Evolutionary conservation across 2,113 vertebrate species (phyloP).

Genomic region (human): GRCh38 chr2:176501501-176502000

Average conservation of each 20-base stretch:
- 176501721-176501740: slow-evolving; percentile 13
- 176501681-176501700: not conserved
- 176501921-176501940: slow-evolving; percentile 44
- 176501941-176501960: not conserved
- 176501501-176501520: slow-evolving; percentile 58
- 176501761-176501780: slow-evolving; percentile 2
- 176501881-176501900: slow-evolving; percentile 61
- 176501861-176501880: slow-evolving; percentile 65
- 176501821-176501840: not conserved
- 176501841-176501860: slow-evolving; percentile 65
- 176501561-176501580: slow-evolving; percentile 30
- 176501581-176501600: slow-evolving; percentile 67
- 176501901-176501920: slow-evolving; percentile 64
- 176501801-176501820: not conserved
- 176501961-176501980: slow-evolving; percentile 45
- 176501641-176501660: not conserved
- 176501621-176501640: slow-evolving; percentile 27
- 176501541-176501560: slow-evolving; percentile 41
- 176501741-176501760: slow-evolving; percentile 50
- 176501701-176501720: slow-evolving; percentile 24
- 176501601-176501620: slow-evolving; percentile 31
- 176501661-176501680: not conserved
- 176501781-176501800: slow-evolving; percentile 7
- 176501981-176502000: not conserved
- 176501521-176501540: slow-evolving; percentile 29